Percentiles rank a stretch among this genome's conserved stretches.
These are phyloP conservation scores for Diacarnus erythraeanus DNA, from an alignment of 37 sponge, comb jelly and placozoan genomes.

Conservation along the genomic window DNA sequence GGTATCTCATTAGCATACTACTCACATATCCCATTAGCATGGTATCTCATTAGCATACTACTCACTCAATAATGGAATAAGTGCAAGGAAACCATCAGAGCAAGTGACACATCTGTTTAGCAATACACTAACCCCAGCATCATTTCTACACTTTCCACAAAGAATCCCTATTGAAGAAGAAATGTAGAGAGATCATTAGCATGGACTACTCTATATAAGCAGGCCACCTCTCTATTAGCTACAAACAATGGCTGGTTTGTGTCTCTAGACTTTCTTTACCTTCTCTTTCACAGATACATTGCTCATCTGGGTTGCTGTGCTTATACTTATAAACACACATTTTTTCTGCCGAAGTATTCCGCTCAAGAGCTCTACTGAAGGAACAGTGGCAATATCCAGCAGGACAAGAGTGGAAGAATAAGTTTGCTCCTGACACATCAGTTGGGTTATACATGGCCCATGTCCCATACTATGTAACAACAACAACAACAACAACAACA, in stretches of 20 bases:
- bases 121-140: slow-evolving; percentile 59
- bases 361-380: not conserved
- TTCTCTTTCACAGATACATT: slow-evolving; percentile 42
- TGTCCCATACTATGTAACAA: slow-evolving; percentile 7
- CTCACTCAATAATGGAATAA: slow-evolving; percentile 44
- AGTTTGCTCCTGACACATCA: not conserved
- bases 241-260: too few species aligned
- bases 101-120: slow-evolving; percentile 59
- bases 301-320: slow-evolving; percentile 8
- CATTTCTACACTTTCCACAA: slow-evolving; percentile 64
- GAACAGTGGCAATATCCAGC: slow-evolving; percentile 51
- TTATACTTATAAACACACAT: slow-evolving; percentile 21
- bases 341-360: not conserved
- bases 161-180: slow-evolving; percentile 39
- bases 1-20: too few species aligned
- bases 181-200: not conserved
- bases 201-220: not conserved
- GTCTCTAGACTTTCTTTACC: slow-evolving; percentile 9
- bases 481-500: not conserved
- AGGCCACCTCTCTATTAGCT: too few species aligned
- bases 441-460: slow-evolving; percentile 9
- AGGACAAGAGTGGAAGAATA: slow-evolving; percentile 45
- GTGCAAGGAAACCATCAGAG: slow-evolving; percentile 32
- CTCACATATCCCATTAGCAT: too few species aligned
- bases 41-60: too few species aligned